These are phyloP conservation scores for Machaerirhynchus nigripectus DNA, from an alignment of 2,113 vertebrate genomes.

Conservation along the genomic window DNA sequence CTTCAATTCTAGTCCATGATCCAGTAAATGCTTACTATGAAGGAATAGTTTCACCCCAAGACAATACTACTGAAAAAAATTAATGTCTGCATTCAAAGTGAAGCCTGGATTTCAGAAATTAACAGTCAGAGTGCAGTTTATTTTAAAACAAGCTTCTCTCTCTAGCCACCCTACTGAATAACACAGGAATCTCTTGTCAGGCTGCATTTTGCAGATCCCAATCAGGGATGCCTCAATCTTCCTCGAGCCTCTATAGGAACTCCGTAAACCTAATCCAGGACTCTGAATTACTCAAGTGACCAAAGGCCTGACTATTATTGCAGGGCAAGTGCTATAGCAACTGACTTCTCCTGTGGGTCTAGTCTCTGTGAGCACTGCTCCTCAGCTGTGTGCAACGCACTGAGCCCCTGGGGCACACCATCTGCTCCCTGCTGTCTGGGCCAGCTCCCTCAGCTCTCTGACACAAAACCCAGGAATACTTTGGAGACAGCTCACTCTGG, in stretches of 20 bases:
- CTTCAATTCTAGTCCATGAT: neutral
- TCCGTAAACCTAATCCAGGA: neutral
- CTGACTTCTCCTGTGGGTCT: neutral
- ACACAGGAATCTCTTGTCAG: neutral
- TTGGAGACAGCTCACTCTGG: neutral
- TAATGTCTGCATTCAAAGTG: neutral
- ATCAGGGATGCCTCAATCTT: neutral
- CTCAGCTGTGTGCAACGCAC: neutral
- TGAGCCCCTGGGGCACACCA: accelerated
- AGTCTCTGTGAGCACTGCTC: neutral
- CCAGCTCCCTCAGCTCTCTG: neutral
- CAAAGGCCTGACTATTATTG: neutral
- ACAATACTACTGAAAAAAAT: neutral
- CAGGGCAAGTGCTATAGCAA: neutral
- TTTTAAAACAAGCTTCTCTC: neutral
- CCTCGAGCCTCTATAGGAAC: neutral
- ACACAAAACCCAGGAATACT: neutral
- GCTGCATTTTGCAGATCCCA: neutral
- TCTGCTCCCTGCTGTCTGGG: neutral
- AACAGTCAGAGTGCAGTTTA: neutral
- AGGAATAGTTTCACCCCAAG: neutral
- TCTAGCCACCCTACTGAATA: neutral
- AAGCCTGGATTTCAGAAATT: neutral
- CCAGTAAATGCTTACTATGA: neutral
- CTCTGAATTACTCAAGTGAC: neutral